Evolutionary conservation across 2,797 vertebrate species (phyloP), one percentile per base, ranked within the genome.

Genomic region (Sebastes variabilis): DNA sequence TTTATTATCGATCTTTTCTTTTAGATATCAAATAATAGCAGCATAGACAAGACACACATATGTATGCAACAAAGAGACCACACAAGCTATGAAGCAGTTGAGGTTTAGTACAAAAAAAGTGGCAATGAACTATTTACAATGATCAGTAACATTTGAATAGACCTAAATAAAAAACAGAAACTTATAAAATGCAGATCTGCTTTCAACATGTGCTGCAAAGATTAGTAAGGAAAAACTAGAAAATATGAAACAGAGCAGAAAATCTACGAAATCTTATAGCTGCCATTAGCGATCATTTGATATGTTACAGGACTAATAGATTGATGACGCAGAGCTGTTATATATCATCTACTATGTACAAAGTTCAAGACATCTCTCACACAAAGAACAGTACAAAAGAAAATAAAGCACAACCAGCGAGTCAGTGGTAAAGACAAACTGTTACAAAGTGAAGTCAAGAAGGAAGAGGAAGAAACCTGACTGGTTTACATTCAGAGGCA

Each of bases 41-140:
- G 10, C 9, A 58, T 56, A 61, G 11, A 68, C 3, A 38, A 38
- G 32, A 9, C 20, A 58, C 13, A 0, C 3, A 30, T 11, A 2
- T 24, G 13, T 25, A n/a, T 52, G n/a, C 4, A 20, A 76, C 29
- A 82, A 52, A 70, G 42, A 87, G 25, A 55, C 32, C 22, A 80
- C 16, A 83, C 54, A 72, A 42, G 2, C 16, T 55, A 11, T 6
- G 13, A 77, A 49, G 66, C 14, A 36, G 42, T 70, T 29, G 24
- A 5, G 1, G 12, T 93, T 93, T 93, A 92, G 59, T 93, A 52
- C 42, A 49, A 72, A 75, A 75, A 70, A 36, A 73, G 2, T 3
- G 13, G 3, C 2, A 7, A 81, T 38, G 3, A 60, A 58, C 14
- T 27, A 89, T 88, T 86, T 87, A 92, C 88, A 92, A 14, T 27